A percentile compares a stretch with the other conserved stretches of the same genome.
phyloP scores from a whole-genome alignment of 2,113 vertebrate species.

The Lophotis ruficrista region DNA sequence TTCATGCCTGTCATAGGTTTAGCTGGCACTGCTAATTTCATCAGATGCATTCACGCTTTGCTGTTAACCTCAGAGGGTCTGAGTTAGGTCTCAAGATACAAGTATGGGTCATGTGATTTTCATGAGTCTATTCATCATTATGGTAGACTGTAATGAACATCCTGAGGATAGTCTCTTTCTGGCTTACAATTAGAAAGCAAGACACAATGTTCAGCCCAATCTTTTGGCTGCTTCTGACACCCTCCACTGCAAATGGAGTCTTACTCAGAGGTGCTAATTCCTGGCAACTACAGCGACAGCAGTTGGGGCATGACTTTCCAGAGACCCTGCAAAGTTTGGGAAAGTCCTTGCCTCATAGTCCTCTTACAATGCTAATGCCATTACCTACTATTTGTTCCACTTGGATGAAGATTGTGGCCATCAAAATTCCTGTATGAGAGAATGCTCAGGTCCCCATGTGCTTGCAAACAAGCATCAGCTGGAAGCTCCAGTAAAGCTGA shows the following conservation, averaged over 20 bases:
- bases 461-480: not conserved
- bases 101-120: not conserved
- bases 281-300: not conserved
- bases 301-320: not conserved
- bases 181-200: not conserved
- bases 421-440: not conserved
- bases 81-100: not conserved
- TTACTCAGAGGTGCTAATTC: not conserved
- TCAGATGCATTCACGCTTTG: fast-evolving
- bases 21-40: not conserved
- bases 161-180: not conserved
- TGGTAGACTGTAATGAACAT: not conserved
- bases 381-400: not conserved
- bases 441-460: not conserved
- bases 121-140: not conserved
- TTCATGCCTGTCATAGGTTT: not conserved
- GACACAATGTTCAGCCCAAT: not conserved
- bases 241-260: not conserved
- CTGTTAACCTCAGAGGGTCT: not conserved
- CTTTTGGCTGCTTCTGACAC: not conserved
- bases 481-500: not conserved
- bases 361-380: not conserved
- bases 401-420: not conserved
- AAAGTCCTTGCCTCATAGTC: not conserved
- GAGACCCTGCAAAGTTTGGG: not conserved